These are phyloP conservation scores for Plotosus lineatus DNA, from an alignment of 2,113 vertebrate species.

Conservation along the genomic window DNA sequence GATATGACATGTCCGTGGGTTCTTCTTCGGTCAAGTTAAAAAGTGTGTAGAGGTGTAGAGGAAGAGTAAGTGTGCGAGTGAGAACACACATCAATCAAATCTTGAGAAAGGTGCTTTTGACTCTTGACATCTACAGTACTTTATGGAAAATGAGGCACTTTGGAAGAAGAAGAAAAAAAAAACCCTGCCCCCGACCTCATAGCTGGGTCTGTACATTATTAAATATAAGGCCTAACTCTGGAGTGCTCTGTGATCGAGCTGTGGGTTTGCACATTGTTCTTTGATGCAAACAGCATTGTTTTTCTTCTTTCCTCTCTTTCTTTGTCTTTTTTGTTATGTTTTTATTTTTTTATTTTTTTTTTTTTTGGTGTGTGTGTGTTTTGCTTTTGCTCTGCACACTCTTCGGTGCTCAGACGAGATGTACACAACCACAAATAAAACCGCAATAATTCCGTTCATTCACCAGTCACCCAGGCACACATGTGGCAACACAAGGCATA, in stretches of 20 bases:
- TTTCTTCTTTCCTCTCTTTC: conserved; percentile 30
- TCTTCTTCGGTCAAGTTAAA: conserved; percentile 58
- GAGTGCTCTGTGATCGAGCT: conserved; percentile 48
- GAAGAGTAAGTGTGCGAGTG: conserved; percentile 51
- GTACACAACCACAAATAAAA: conserved; percentile 67
- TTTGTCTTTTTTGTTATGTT: conserved; percentile 33
- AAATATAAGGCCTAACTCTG: conserved; percentile 59
- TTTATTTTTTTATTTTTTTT: conserved; percentile 3
- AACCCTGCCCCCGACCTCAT: conserved; percentile 57
- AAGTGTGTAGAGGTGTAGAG: conserved; percentile 51
- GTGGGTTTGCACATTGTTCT: conserved; percentile 69
- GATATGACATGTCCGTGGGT: conserved; percentile 39
- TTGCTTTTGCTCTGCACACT: conserved; percentile 24
- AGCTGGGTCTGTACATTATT: conserved; percentile 64
- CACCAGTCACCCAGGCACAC: conserved; percentile 54
- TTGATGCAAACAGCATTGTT: conserved; percentile 68
- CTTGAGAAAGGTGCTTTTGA: conserved; percentile 64
- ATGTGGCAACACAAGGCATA: conserved; percentile 57
- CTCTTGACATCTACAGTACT: conserved; percentile 64
- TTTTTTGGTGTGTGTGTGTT: not conserved
- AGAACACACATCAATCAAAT: conserved; percentile 56
- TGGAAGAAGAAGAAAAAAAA: conserved; percentile 27
- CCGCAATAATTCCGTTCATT: conserved; percentile 61
- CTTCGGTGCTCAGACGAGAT: conserved; percentile 53
- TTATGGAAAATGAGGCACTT: conserved; percentile 57